Base-by-base conservation (phyloP, 2,888 invertebrate genomes). In the Lobophora halterata region DNA sequence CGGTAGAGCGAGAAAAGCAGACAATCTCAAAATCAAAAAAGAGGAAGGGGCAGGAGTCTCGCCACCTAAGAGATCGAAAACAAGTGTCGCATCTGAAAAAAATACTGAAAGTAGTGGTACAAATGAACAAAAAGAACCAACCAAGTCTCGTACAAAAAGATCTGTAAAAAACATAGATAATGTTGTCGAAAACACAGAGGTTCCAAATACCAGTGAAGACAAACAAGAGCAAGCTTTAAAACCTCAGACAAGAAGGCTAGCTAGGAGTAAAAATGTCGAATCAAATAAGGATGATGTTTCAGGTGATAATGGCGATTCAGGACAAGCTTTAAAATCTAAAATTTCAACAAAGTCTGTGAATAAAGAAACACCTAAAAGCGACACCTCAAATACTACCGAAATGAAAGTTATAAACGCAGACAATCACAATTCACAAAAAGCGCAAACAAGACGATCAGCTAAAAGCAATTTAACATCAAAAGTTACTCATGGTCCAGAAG, bases 41-140 rank as follows among this genome's bases (percentile, higher is more conserved):
- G 45, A 42, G 28, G 60, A 60, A 8, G 47, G 54, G 14, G 67
- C 74, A 37, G 65, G 61, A 53, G 65, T 75, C 3, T 79, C 79
- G 7, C 82, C 82, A 20, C 75, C 82, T 11, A 85, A 85, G 65
- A 62, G 61, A 41, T 36, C 61, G n/a, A n/a, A n/a, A n/a, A n/a
- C n/a, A n/a, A n/a, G n/a, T n/a, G n/a, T n/a, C n/a, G n/a, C n/a
- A n/a, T n/a, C n/a, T n/a, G n/a, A n/a, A n/a, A n/a, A n/a, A n/a
- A n/a, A n/a, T n/a, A n/a, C n/a, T n/a, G n/a, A n/a, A n/a, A n/a
- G n/a, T n/a, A n/a, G n/a, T n/a, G n/a, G n/a, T n/a, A n/a, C n/a
- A n/a, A n/a, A 18, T 24, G 9, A n/a, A 12, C 23, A 26, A 24
- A 9, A 9, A 10, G 32, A 36, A 36, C 8, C 7, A 7, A n/a